Base-by-base conservation (phyloP, 2,888 invertebrate species). In the Keiferia lycopersicella region DNA sequence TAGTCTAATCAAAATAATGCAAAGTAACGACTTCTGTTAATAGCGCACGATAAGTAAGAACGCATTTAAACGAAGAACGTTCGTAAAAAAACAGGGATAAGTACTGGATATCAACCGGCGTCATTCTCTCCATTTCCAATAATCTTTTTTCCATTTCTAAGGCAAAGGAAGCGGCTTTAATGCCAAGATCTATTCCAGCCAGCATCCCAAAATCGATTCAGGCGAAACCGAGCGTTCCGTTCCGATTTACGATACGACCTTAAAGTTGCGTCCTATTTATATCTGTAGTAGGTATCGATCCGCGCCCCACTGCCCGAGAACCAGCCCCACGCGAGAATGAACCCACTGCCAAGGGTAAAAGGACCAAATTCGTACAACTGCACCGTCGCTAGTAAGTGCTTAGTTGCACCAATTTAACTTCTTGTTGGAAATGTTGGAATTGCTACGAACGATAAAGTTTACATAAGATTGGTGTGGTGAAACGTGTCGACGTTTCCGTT, bases 201-300 rank as follows among this genome's bases (percentile, higher is more conserved):
- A 78, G 79, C 79, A 78, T 81, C 72, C 68, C 74, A 66, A 71
- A 80, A 83, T 87, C 87, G 85, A 86, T 87, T 73, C 73, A 68
- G 72, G 69, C 77, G 69, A 86, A 88, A 87, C 84, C 78, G 84
- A 86, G 81, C 80, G 84, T 81, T 79, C 73, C 80, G 84, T 82
- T 78, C 73, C 75, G 75, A 74, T 71, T 56, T 79, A 73, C 76
- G 75, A 74, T 71, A 67, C 74, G 74, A 77, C 78, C 79, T 75
- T 75, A 73, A 82, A 86, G 81, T 87, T 86, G 77, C 84, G 87
- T 83, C 86, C 89, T 89, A 90, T 90, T 86, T 89, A 89, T 89
- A 87, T 83, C 82, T 79, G 83, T 86, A 85, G 83, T 86, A 84
- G 79, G 71, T 45, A 81, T 86, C 91, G 91, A 86, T 87, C 73